Evolutionary conservation across 2,113 vertebrate species (phyloP).

Genomic region (Parotia lawesii): DNA sequence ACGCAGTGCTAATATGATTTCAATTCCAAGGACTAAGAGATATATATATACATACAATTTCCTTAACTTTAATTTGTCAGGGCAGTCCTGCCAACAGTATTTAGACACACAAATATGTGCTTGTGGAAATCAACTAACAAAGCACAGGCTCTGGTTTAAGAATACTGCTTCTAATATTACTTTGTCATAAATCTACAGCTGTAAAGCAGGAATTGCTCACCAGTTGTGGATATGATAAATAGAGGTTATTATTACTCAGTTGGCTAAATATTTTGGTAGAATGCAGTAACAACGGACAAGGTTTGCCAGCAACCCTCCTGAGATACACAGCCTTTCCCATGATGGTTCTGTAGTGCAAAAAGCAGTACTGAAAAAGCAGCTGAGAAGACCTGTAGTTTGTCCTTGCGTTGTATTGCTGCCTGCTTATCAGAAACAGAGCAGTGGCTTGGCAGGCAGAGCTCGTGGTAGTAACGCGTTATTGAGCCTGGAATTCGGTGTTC

Average conservation of each 20-base stretch:
- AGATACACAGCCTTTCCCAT: background rate
- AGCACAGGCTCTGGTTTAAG: background rate
- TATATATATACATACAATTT: background rate
- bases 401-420: background rate
- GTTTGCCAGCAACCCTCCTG: background rate
- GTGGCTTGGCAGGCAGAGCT: background rate
- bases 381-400: background rate
- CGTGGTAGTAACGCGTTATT: background rate
- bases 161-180: background rate
- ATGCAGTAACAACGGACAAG: background rate
- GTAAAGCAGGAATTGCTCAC: background rate
- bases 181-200: background rate
- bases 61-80: background rate
- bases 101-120: background rate
- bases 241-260: background rate
- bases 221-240: background rate
- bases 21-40: background rate
- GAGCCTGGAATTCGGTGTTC: background rate
- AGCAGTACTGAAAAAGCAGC: background rate
- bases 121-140: conserved; percentile 20
- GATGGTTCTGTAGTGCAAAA: background rate
- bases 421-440: background rate
- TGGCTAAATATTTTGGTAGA: conserved; percentile 31
- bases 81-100: background rate
- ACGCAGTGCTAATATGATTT: background rate